phyloP scores from a whole-genome alignment of 2,888 invertebrate species.

The Temnothorax ravouxi region DNA sequence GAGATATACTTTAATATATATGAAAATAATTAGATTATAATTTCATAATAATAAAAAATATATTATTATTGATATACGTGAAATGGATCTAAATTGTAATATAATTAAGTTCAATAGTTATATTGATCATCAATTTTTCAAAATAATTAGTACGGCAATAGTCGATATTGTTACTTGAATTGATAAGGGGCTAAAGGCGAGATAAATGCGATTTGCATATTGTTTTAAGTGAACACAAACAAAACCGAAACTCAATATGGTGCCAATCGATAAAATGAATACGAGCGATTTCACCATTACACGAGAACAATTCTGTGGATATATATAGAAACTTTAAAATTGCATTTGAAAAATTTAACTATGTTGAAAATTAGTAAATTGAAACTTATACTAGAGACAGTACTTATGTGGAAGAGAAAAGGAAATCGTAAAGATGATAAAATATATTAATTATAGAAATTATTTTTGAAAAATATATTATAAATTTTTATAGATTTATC shows the following conservation, averaged over 20 bases:
- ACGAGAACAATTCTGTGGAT: slow-evolving; percentile 9
- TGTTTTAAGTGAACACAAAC: background rate
- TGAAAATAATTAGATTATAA: background rate
- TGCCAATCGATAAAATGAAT: slow-evolving; percentile 31
- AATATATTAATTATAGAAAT: background rate
- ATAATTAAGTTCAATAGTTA: slow-evolving; percentile 5
- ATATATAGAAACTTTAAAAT: slow-evolving; percentile 24
- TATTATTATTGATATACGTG: background rate
- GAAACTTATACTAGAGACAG: background rate
- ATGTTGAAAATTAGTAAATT: background rate
- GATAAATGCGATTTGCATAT: slow-evolving; percentile 43
- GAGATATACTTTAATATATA: background rate
- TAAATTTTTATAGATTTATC: background rate
- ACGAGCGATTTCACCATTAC: slow-evolving; percentile 7
- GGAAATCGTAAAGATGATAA: background rate
- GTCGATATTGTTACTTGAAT: slow-evolving; percentile 1
- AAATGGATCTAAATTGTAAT: slow-evolving; percentile 14
- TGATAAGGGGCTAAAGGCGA: background rate
- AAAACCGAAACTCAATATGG: slow-evolving; percentile 34
- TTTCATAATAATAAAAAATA: background rate
- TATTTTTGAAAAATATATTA: background rate
- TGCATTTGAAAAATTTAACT: background rate
- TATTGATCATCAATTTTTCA: background rate
- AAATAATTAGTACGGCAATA: slow-evolving; percentile 1
- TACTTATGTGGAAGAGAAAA: background rate